Conservation (phyloP, 2,113 vertebrate genomes). For the Nannobrachium achirus region DNA sequence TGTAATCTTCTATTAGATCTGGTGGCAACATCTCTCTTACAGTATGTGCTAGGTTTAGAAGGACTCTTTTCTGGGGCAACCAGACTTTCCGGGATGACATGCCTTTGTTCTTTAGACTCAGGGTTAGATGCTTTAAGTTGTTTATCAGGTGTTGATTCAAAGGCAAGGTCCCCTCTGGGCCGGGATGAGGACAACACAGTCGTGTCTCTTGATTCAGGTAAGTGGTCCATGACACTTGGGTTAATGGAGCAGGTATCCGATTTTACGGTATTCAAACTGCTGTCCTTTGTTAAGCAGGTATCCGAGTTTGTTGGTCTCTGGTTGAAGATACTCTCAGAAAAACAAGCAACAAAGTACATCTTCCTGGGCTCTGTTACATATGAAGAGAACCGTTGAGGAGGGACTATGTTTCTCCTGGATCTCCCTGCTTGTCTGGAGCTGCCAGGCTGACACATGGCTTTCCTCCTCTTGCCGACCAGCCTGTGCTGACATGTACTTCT, state of each 20-base stretch:
- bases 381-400: constrained; percentile 87
- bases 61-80: constrained; percentile 26
- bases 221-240: constrained; percentile 11
- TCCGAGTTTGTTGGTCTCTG: constrained; percentile 68
- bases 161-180: background rate
- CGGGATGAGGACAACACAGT: background rate
- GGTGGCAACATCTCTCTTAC: constrained; percentile 16
- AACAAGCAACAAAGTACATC: constrained; percentile 78
- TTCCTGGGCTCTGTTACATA: constrained; percentile 87
- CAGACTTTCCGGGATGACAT: constrained; percentile 6
- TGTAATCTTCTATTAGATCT: constrained; percentile 43
- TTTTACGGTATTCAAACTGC: constrained; percentile 48
- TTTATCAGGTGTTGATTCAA: constrained; percentile 19
- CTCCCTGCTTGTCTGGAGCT: constrained; percentile 67
- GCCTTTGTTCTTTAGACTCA: constrained; percentile 20
- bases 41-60: constrained; percentile 29
- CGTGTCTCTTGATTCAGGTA: constrained; percentile 21
- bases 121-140: background rate
- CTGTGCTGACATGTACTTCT: background rate
- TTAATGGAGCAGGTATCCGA: constrained; percentile 54
- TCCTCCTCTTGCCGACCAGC: constrained; percentile 1
- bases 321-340: constrained; percentile 80
- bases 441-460: constrained; percentile 36
- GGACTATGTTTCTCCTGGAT: constrained; percentile 86
- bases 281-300: constrained; percentile 68